A percentile compares a stretch with the other conserved stretches of the same genome.
These are phyloP conservation scores for Salvator merianae DNA, from an alignment of 2,113 vertebrate genomes.

Conservation along the genomic window DNA sequence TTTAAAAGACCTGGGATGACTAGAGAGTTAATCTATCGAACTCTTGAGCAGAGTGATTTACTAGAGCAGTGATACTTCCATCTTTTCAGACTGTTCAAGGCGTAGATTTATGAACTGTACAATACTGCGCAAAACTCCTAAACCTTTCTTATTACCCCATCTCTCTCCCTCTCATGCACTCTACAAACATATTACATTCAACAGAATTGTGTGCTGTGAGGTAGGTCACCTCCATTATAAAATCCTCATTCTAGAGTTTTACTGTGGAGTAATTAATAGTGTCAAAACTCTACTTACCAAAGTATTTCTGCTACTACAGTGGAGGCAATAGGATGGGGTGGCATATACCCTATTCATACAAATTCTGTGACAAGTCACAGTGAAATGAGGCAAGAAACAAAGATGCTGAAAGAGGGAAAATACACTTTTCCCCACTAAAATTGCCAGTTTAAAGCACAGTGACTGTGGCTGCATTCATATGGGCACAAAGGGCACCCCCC, in stretches of 20 bases:
- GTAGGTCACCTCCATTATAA: constrained; percentile 1
- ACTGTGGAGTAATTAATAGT: not conserved
- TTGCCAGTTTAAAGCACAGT: not conserved
- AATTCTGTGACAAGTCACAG: not conserved
- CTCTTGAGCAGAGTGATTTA: constrained; percentile 47
- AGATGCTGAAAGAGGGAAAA: not conserved
- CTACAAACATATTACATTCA: not conserved
- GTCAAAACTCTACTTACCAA: not conserved
- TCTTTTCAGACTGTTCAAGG: not conserved
- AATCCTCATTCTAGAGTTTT: not conserved
- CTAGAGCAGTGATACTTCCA: rapidly evolving
- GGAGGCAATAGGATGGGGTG: not conserved
- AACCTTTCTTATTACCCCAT: not conserved
- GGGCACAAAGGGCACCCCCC: too few species aligned
- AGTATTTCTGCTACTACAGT: rapidly evolving
- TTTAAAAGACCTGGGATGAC: constrained; percentile 44
- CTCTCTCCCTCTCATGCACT: not conserved
- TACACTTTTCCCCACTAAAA: not conserved
- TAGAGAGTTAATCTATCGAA: constrained; percentile 53
- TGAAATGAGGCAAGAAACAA: not conserved
- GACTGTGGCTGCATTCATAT: too few species aligned
- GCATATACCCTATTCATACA: not conserved
- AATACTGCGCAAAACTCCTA: not conserved
- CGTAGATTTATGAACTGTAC: constrained; percentile 13
- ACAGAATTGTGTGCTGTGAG: not conserved